Base-by-base conservation (phyloP, 2,797 vertebrate species). In the Rhinogobio ventralis region DNA sequence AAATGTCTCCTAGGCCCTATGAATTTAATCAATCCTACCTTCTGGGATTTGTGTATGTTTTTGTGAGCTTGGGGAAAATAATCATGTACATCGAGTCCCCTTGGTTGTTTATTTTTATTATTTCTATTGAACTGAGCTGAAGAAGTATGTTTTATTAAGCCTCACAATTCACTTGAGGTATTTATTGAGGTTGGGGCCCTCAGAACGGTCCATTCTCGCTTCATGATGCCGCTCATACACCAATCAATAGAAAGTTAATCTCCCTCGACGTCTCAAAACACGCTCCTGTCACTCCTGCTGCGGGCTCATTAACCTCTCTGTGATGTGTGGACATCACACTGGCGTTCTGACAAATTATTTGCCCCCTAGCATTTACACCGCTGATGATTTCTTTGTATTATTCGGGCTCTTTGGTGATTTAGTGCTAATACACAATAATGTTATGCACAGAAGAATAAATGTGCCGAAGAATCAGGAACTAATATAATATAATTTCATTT, bases 211-310 rank as follows among this genome's bases (percentile, higher is more conserved):
- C 11, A 6, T 79, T 76, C 66, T 46, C 30, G 55, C 46, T 81
- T 75, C 53, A 62, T 62, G 69, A 77, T 76, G 64, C 46, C 69
- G 67, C 68, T 76, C 13, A 3, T 57, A 45, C 19, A 30, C 64
- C 49, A 57, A 86, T 89, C 57, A 85, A 86, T 88, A 84, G 28
- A 15, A 82, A 86, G 87, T 86, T 88, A 86, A 89, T 89, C 87
- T 87, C 79, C 67, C 78, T 64, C 80, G 78, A 85, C 85, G 69
- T 67, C 76, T 81, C 76, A 42, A 69, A 67, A 89, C 75, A 81
- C 71, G 68, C 79, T 60, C 51, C 39, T 86, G 87, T 83, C 86
- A 87, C 66, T 87, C 77, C 62, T 9, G 33, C 46, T 55, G 57
- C 25, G 45, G 64, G 64, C 68, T 88, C 88, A 90, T 88, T 89